phyloP scores from a whole-genome alignment of 2,113 vertebrate species.

The Eurystomus gularis region DNA sequence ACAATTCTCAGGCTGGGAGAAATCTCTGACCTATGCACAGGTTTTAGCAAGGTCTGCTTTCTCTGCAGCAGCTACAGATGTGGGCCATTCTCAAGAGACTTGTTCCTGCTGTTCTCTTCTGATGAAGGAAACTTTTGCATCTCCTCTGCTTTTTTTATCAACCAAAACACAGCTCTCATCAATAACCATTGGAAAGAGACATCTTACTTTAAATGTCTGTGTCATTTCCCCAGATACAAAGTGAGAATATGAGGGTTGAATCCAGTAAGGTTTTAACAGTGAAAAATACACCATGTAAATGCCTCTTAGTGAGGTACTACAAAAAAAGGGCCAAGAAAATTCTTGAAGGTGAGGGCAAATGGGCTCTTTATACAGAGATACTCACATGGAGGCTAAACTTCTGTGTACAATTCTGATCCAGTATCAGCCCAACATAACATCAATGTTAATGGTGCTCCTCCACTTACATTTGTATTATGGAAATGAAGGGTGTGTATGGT shows the following conservation, averaged over 20 bases:
- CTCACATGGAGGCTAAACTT: neutral
- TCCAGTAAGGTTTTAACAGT: neutral
- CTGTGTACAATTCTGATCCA: neutral
- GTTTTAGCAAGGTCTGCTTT: neutral
- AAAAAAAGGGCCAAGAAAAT: neutral
- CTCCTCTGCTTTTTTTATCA: neutral
- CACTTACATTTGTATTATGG: neutral
- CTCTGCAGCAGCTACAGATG: neutral
- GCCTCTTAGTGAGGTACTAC: rapidly evolving
- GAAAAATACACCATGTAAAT: neutral
- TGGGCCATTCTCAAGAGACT: neutral
- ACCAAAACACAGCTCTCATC: neutral
- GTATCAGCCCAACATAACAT: neutral
- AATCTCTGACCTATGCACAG: neutral
- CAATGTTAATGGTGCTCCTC: neutral
- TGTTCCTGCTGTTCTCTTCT: neutral
- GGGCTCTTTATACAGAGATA: neutral
- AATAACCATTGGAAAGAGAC: neutral
- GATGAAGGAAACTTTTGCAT: neutral
- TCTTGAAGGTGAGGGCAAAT: neutral
- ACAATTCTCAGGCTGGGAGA: neutral
- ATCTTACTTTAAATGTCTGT: neutral
- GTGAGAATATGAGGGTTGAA: neutral
- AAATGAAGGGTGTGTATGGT: neutral
- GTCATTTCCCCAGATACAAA: neutral